Base-by-base conservation (phyloP, 2,797 vertebrate genomes). In the Odontamblyopus lacepedii region DNA sequence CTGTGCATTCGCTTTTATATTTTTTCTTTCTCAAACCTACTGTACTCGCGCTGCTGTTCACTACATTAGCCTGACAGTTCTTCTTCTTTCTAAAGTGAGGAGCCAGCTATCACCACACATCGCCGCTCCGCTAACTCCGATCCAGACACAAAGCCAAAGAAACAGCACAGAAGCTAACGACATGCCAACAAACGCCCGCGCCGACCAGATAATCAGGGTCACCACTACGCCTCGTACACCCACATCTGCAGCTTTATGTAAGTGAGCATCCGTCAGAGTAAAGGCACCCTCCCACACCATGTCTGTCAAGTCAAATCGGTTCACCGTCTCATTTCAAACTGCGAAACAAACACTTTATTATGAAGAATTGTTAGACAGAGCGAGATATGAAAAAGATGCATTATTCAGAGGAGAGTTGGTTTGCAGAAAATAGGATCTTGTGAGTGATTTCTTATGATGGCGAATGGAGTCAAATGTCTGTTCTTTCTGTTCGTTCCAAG, bases 21-120 rank as follows among this genome's bases (percentile, higher is more conserved):
- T 9, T 38, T 38, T 9, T 2, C 35, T 38, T 38, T 9, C 32
- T 35, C 32, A 26, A 16, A 19, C 15, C 18, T 29, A 8, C 29
- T 18, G 6, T 1, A 18, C 59, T 61, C 0, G 15, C 2, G 5
- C 57, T 19, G 84, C 87, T 80, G 78, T 84, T 90, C 71, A 71
- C 76, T 84, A 91, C 89, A 90, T 92, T 92, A 91, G 83, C 55
- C 83, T 79, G 90, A 91, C 91, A 89, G 82, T 86, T 87, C 83
- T 51, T 87, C 83, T 51, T 77, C 67, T 74, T 89, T 94, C 92
- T 93, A 91, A 93, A 92, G 89, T 91, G 87, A 85, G 83, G 91
- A 83, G 86, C 72, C 79, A 85, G 88, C 30, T 32, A 38, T 38
- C 35, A 38, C 7, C 77, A 73, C 70, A 64, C 79, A 84, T 86